Evolutionary conservation across 2,113 vertebrate genomes (phyloP), one percentile per base, ranked within the genome.

Genomic region (Garra rufa): DNA sequence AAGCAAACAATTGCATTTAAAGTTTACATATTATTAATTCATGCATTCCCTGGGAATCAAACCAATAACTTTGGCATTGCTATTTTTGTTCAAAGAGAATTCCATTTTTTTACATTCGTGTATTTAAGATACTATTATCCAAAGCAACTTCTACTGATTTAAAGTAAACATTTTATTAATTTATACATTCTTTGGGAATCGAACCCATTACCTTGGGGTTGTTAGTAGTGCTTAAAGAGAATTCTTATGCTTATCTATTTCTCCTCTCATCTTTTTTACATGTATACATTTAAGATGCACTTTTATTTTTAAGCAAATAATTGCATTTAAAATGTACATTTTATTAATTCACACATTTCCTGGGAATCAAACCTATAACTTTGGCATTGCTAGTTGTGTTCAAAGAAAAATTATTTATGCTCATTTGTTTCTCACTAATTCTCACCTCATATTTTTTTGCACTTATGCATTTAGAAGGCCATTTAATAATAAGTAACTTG

Each of bases 241-340:
- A 90, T 55, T 76, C 5, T 80, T 73, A 50, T 14, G 26, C 83
- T 78, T 82, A 28, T 81, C 34, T 46, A 82, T 88, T 48, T 83
- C 74, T 79, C 34, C 86, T 74, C 80, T 59, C 69, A 17, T 34
- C 30, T 14, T 14, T 21, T 28, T 28, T 14, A 61, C 24, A 6
- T 61, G 6, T 61, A 61, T 61, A 0, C 4, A 61, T 63, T 30
- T 63, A 30, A 2, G 15, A 69, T 15, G 30, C 15, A 21, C 63
- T 67, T 67, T 67, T 34, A 28, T 61, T 11, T 11, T 26, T n/a
- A 28, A 38, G 8, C 3, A 38, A 67, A 8, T 55, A 2, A 55
- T 55, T 7, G 19, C 50, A 55, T 34, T 34, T 50, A 50, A 50
- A 50, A 6, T 50, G 1, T 0, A 48, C 46, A 48, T 5, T 48